phyloP scores from a whole-genome alignment of 2,797 vertebrate species.

The Takifugu rubripes region DNA sequence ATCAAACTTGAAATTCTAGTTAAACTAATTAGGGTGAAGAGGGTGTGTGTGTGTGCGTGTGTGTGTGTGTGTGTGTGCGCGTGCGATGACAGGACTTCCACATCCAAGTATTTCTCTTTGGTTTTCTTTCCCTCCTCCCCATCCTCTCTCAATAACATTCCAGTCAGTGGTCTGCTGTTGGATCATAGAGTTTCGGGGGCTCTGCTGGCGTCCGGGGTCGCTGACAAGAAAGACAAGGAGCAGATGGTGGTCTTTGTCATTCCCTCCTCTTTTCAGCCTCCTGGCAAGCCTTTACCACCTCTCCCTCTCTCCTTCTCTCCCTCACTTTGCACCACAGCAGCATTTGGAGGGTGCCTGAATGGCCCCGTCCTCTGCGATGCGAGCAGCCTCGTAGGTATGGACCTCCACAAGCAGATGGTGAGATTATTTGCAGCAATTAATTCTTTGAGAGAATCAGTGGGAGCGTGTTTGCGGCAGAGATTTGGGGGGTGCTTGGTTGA shows the following conservation, averaged over 20 bases:
- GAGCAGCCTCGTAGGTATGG: constrained; percentile 91
- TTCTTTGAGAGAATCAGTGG: constrained; percentile 97
- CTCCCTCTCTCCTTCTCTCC: constrained; percentile 29
- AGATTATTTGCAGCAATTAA: constrained; percentile 99
- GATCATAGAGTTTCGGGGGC: constrained; percentile 86
- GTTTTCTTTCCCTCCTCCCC: constrained; percentile 26
- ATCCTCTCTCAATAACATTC: constrained; percentile 86
- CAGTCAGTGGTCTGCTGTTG: constrained; percentile 83
- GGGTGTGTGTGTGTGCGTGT: too few relatives aligned
- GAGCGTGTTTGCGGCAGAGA: constrained; percentile 91
- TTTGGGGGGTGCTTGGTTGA: constrained; percentile 75
- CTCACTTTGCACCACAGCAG: constrained; percentile 41
- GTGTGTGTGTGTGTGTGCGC: too few relatives aligned
- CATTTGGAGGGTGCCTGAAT: constrained; percentile 76
- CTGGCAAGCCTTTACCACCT: constrained; percentile 76
- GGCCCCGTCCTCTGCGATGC: constrained; percentile 80
- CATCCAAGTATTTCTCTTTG: constrained; percentile 23
- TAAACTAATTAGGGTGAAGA: too few relatives aligned
- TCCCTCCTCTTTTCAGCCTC: constrained; percentile 87
- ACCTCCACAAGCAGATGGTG: constrained; percentile 96
- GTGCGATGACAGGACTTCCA: constrained; percentile 35
- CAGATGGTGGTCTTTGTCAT: constrained; percentile 95
- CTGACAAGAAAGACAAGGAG: constrained; percentile 91
- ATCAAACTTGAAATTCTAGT: too few relatives aligned
- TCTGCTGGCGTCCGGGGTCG: constrained; percentile 84